A percentile compares a stretch with the other conserved stretches of the same genome.
These are phyloP conservation scores for Phyllostomus discolor DNA, from an alignment of 2,113 vertebrate species.

Conservation along the genomic window DNA sequence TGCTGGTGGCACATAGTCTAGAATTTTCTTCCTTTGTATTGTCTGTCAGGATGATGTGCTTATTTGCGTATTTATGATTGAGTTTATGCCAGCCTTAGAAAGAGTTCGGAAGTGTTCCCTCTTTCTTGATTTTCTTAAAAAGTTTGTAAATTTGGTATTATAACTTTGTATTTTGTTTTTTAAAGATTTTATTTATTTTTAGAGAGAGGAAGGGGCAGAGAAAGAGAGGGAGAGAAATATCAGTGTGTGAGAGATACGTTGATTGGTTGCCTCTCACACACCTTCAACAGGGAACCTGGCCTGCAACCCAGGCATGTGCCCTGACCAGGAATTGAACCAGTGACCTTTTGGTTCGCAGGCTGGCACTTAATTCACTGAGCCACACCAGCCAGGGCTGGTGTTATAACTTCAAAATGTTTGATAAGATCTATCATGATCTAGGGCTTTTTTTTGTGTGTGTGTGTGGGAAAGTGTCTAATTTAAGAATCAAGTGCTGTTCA, in stretches of 20 bases:
- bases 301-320: too few species aligned
- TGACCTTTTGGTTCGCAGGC: too few species aligned
- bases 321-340: too few species aligned
- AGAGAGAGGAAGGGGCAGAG: too few species aligned
- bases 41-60: background rate
- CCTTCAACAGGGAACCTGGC: too few species aligned
- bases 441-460: background rate
- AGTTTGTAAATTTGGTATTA: background rate
- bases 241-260: too few species aligned
- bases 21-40: background rate
- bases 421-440: background rate
- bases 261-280: too few species aligned
- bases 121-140: background rate
- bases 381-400: background rate
- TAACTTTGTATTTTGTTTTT: too few species aligned
- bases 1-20: background rate
- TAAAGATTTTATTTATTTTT: too few species aligned
- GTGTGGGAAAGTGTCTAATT: background rate
- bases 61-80: background rate
- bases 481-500: background rate
- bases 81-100: background rate
- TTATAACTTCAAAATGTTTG: background rate
- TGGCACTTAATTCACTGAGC: too few species aligned
- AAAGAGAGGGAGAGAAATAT: too few species aligned
- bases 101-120: background rate